Evolutionary conservation across 2,888 invertebrate species (phyloP).

Genomic region (Machimus atricapillus): DNA sequence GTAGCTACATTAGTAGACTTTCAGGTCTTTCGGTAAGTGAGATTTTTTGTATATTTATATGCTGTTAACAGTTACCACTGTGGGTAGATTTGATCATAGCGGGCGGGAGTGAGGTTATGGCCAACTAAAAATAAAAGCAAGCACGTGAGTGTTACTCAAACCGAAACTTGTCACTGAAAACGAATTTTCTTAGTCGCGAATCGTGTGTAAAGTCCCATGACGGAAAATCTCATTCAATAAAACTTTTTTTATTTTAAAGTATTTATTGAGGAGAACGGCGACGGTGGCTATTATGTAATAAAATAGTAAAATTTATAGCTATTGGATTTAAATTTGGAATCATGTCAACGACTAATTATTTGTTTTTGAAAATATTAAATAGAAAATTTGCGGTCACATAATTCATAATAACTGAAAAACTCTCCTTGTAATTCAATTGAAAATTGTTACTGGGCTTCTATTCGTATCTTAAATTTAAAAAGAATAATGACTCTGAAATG

Average conservation of each 20-base stretch:
- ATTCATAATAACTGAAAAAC: background rate
- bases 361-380: background rate
- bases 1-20: background rate
- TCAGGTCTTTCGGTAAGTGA: background rate
- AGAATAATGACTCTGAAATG: too few relatives aligned
- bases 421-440: background rate
- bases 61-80: background rate
- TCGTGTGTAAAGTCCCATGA: background rate
- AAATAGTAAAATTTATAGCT: background rate
- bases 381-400: background rate
- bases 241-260: background rate
- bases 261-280: background rate
- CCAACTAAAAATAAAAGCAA: background rate
- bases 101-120: background rate
- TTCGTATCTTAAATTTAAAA: too few relatives aligned
- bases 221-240: background rate
- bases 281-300: background rate
- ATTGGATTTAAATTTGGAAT: background rate
- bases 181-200: background rate
- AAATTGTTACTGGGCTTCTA: background rate
- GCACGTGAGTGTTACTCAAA: constrained; percentile 20
- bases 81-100: background rate
- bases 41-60: background rate
- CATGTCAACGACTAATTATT: background rate
- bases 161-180: background rate